A percentile compares a stretch with the other conserved stretches of the same genome.
Evolutionary conservation across 2,888 invertebrate species (phyloP).

Genomic region (Lepetodrilus schrolli): DNA sequence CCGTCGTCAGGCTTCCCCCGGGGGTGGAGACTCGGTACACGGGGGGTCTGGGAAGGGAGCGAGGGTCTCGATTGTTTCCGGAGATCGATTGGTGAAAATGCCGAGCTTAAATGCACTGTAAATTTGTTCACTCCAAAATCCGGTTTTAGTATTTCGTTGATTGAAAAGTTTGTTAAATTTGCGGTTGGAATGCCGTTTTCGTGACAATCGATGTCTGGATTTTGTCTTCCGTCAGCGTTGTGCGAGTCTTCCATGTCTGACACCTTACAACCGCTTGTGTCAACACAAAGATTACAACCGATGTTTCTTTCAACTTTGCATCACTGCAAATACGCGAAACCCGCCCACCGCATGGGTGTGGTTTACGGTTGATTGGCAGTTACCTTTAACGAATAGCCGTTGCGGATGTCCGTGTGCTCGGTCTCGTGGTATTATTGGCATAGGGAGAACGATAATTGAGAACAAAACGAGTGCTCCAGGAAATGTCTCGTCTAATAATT

Average conservation of each 20-base stretch:
- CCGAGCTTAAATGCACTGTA: background rate
- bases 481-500: slow-evolving; percentile 1
- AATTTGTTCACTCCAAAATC: slow-evolving; percentile 55
- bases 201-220: background rate
- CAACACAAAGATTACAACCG: no score
- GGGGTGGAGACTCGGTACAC: background rate
- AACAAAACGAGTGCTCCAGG: slow-evolving; percentile 5
- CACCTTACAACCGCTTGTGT: no score
- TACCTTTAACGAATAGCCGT: background rate
- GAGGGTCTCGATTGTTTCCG: background rate
- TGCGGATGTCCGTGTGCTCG: background rate
- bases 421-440: background rate
- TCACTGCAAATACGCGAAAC: no score
- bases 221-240: background rate
- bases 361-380: background rate
- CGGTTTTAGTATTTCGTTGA: slow-evolving; percentile 68
- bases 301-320: no score
- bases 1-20: background rate
- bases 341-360: background rate
- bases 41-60: background rate
- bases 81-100: background rate
- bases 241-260: slow-evolving; percentile 6
- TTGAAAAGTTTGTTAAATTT: slow-evolving; percentile 54
- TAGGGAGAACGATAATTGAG: slow-evolving; percentile 6
- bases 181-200: background rate